Percentiles rank a stretch among this genome's conserved stretches.
These are phyloP conservation scores for Scaptomyza parva DNA, from an alignment of 2,888 invertebrate species.

Conservation along the genomic window DNA sequence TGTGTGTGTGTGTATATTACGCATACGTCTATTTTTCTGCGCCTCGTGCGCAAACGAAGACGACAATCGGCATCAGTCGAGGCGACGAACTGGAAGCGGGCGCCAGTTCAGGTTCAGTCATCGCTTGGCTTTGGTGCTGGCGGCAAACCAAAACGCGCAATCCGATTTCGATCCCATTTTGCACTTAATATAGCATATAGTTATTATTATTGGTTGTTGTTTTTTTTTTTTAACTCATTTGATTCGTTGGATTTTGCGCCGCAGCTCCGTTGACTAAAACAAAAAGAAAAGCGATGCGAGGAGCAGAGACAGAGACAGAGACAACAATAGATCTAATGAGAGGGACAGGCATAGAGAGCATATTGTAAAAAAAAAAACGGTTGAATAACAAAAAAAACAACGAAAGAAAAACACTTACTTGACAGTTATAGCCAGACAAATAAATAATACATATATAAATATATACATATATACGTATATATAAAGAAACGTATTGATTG, in stretches of 20 bases:
- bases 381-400: conserved; percentile 36
- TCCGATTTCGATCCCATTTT: conserved; percentile 11
- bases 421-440: conserved; percentile 6
- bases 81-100: conserved; percentile 21
- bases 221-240: conserved; percentile 9
- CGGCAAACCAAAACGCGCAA: conserved; percentile 11
- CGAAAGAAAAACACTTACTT: conserved; percentile 1
- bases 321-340: conserved; percentile 3
- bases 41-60: conserved; percentile 54
- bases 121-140: conserved; percentile 34
- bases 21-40: conserved; percentile 51
- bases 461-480: conserved; percentile 7
- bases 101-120: conserved; percentile 38
- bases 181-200: background rate
- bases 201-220: too few species aligned
- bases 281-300: conserved; percentile 49
- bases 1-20: conserved; percentile 29
- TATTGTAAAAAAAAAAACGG: too few species aligned
- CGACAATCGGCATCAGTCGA: conserved; percentile 28
- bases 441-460: conserved; percentile 12
- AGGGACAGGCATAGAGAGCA: conserved; percentile 20
- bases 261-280: conserved; percentile 42
- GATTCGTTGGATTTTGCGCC: conserved; percentile 38
- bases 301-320: conserved; percentile 9
- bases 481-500: conserved; percentile 19